Conservation (phyloP, 2,797 vertebrate genomes). For the Nyctalus aviator region DNA sequence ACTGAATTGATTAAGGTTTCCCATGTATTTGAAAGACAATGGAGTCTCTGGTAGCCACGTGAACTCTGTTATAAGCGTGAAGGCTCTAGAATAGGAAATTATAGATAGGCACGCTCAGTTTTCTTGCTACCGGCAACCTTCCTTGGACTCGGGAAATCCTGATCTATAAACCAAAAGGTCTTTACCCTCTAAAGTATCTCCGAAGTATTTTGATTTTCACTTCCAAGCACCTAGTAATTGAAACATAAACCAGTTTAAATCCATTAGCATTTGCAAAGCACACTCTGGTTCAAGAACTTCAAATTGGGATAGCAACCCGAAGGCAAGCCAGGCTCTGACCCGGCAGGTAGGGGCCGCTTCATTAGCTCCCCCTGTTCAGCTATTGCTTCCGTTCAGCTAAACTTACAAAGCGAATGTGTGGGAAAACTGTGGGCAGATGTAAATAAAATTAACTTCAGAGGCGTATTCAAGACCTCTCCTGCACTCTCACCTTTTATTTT, state of each 20-base stretch:
- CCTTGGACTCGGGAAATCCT: background rate
- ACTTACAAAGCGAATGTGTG: background rate
- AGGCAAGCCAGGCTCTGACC: background rate
- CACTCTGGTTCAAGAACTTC: background rate
- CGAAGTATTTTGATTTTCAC: background rate
- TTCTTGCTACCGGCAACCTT: background rate
- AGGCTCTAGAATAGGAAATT: background rate
- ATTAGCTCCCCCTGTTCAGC: background rate
- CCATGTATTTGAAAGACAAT: background rate
- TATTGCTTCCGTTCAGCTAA: background rate
- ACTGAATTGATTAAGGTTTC: background rate
- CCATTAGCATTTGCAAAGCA: constrained; percentile 23
- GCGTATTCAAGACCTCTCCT: background rate
- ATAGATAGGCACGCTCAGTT: background rate
- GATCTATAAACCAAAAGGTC: background rate
- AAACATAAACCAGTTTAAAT: background rate
- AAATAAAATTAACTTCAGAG: constrained; percentile 4
- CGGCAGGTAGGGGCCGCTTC: background rate
- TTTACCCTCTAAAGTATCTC: background rate
- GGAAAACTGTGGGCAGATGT: background rate
- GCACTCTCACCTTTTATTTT: background rate
- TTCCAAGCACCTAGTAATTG: background rate
- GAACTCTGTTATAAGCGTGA: background rate
- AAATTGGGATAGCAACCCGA: background rate
- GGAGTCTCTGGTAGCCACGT: background rate